Conservation (phyloP, 1,140 invertebrate species). For the Drosophila athabasca region DNA sequence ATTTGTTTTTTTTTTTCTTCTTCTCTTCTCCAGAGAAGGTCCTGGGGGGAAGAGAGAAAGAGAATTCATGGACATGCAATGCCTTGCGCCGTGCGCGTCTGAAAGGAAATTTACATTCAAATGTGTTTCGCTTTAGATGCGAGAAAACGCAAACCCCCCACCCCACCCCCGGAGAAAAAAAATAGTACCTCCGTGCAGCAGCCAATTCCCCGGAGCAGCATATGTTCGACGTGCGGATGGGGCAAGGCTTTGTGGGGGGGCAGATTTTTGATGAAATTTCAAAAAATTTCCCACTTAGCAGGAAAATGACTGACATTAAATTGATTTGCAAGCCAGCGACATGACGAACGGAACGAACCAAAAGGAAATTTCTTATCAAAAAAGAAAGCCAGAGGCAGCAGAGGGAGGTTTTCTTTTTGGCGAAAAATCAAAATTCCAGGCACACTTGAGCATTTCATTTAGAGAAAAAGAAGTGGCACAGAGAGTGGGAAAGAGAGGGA, state of each 20-base stretch:
- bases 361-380: constrained; percentile 28
- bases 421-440: constrained; percentile 82
- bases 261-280: constrained; percentile 83
- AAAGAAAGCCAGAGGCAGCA: constrained; percentile 1
- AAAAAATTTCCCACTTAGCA: constrained; percentile 80
- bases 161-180: neutral
- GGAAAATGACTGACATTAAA: constrained; percentile 83
- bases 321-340: constrained; percentile 83
- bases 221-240: constrained; percentile 52
- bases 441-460: constrained; percentile 83
- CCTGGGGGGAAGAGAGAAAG: constrained; percentile 42
- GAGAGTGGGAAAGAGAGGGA: constrained; percentile 18
- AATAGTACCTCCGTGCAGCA: constrained; percentile 50
- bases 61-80: constrained; percentile 82
- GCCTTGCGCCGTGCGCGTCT: constrained; percentile 43
- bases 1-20: constrained; percentile 66
- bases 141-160: constrained; percentile 22
- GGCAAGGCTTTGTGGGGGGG: neutral
- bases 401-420: constrained; percentile 37
- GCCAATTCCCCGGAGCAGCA: constrained; percentile 79
- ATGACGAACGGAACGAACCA: constrained; percentile 73
- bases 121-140: constrained; percentile 81
- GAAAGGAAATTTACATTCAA: constrained; percentile 77
- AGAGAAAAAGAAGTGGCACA: constrained; percentile 48
- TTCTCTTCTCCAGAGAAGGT: constrained; percentile 44